Conservation (phyloP, 2,113 vertebrate genomes). For the Brachypteracias leptosomus region DNA sequence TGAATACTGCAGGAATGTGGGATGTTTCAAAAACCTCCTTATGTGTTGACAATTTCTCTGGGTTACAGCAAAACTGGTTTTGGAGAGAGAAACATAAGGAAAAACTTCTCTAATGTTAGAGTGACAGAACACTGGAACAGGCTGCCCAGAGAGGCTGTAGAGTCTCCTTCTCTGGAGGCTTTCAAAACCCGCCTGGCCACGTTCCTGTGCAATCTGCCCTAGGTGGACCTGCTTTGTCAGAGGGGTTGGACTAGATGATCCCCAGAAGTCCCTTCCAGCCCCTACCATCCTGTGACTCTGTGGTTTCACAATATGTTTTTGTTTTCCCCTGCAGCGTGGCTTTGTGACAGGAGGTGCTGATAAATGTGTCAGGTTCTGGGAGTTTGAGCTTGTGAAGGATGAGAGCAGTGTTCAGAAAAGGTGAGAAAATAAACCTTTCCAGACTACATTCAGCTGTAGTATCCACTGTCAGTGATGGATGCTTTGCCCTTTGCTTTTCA, state of each 20-base stretch:
- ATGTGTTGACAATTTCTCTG: not conserved
- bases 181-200: no score
- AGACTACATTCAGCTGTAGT: not conserved
- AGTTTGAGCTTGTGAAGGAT: slow-evolving; percentile 94
- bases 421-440: slow-evolving; percentile 62
- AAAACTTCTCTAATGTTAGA: no score
- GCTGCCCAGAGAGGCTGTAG: no score
- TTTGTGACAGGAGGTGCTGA: slow-evolving; percentile 93
- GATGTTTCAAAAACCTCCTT: not conserved
- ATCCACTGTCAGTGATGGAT: accelerated
- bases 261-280: not conserved
- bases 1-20: not conserved
- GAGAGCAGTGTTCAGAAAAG: slow-evolving; percentile 80
- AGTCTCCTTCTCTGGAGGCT: no score
- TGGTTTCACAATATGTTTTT: not conserved
- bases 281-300: not conserved
- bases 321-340: slow-evolving; percentile 79
- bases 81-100: no score
- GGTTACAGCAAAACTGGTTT: not conserved
- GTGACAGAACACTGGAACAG: no score
- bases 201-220: not conserved
- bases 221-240: not conserved
- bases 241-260: not conserved
- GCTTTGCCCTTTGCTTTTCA: not conserved
- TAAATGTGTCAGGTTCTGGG: slow-evolving; percentile 96